Evolutionary conservation across 2,797 vertebrate genomes (phyloP).

Genomic region (Megaceryle alcyon): DNA sequence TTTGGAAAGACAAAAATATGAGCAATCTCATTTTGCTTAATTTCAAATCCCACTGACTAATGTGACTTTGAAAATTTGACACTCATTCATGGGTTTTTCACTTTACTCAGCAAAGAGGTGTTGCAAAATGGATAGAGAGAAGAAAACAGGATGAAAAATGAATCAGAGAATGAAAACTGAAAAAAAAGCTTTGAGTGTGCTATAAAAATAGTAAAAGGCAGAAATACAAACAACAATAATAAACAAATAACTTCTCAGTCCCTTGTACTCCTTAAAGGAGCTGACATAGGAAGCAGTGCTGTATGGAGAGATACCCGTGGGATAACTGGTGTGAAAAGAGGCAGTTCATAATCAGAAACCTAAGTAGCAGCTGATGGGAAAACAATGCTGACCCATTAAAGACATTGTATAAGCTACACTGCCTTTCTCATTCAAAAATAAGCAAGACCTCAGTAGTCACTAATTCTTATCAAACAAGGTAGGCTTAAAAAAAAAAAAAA

Average conservation of each 20-base stretch:
- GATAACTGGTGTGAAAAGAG: not conserved
- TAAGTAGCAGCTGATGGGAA: not conserved
- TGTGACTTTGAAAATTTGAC: constrained; percentile 50
- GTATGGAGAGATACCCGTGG: not conserved
- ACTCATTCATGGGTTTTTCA: constrained; percentile 31
- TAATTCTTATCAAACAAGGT: not conserved
- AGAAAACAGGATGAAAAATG: constrained; percentile 47
- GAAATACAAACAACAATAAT: not conserved
- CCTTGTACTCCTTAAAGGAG: not conserved
- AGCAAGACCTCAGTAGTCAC: not conserved
- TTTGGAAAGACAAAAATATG: constrained; percentile 3
- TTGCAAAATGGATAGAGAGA: constrained; percentile 9
- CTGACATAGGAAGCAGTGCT: not conserved
- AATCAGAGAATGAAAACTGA: constrained; percentile 7
- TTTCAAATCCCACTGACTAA: constrained; percentile 34
- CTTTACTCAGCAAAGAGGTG: constrained; percentile 21
- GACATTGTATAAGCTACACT: not conserved
- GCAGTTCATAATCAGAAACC: not conserved
- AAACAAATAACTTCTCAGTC: not conserved
- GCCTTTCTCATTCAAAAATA: not conserved
- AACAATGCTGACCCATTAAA: not conserved
- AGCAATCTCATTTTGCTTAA: constrained; percentile 9
- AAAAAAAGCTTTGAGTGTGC: not conserved
- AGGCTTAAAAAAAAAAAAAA: not conserved
- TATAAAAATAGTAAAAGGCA: constrained; percentile 29